Evolutionary conservation across 1,140 invertebrate genomes (phyloP).

Genomic region (Hyles euphorbiae): DNA sequence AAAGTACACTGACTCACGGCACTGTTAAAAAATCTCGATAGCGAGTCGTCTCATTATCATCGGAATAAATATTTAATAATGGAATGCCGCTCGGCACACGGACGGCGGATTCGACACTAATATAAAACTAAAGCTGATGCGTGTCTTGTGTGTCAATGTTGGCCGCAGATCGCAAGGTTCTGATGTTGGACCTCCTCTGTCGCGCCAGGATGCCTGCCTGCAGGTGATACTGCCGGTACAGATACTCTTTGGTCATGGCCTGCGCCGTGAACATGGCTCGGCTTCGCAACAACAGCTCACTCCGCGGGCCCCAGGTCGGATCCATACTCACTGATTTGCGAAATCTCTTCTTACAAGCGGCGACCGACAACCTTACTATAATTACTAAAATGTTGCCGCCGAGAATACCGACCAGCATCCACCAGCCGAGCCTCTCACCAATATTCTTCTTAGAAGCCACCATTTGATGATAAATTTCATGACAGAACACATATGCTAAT

Average conservation of each 20-base stretch:
- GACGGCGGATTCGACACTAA: too few relatives aligned
- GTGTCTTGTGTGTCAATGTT: too few relatives aligned
- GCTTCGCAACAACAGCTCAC: slow-evolving; percentile 47
- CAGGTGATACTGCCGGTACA: slow-evolving; percentile 63
- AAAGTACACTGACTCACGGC: slow-evolving; percentile 32
- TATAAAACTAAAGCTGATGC: too few relatives aligned
- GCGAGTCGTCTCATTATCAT: not conserved
- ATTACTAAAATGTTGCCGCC: slow-evolving; percentile 17
- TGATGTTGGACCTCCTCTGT: slow-evolving; percentile 42
- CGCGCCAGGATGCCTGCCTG: slow-evolving; percentile 49
- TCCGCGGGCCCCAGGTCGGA: slow-evolving; percentile 47
- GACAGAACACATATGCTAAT: slow-evolving; percentile 34
- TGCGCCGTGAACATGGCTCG: slow-evolving; percentile 62
- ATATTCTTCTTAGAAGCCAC: slow-evolving; percentile 7
- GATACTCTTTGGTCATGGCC: slow-evolving; percentile 68
- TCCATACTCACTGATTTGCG: slow-evolving; percentile 28
- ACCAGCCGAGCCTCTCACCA: slow-evolving; percentile 15
- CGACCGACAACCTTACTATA: slow-evolving; percentile 30
- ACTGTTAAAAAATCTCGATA: slow-evolving; percentile 1
- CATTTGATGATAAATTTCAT: slow-evolving; percentile 28
- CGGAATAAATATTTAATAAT: too few relatives aligned
- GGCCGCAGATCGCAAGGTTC: slow-evolving; percentile 1
- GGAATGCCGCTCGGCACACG: too few relatives aligned
- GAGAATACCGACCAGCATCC: slow-evolving; percentile 9
- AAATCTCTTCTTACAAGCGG: slow-evolving; percentile 26